Evolutionary conservation across 1,140 invertebrate genomes (phyloP).

Genomic region (Glossosoma conforme): DNA sequence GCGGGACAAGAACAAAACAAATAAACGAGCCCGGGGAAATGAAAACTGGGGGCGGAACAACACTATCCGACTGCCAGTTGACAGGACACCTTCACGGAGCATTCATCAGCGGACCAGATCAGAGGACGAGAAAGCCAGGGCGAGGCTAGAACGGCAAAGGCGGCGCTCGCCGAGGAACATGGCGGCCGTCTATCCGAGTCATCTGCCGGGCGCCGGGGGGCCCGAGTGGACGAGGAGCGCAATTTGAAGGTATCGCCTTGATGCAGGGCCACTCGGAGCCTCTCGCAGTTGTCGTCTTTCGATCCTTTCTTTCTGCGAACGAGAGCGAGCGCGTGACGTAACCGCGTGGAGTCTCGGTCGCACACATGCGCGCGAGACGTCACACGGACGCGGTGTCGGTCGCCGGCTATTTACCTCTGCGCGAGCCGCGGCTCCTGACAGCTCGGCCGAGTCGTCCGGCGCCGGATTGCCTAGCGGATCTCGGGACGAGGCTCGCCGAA

Average conservation of each 20-base stretch:
- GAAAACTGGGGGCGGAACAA: no score
- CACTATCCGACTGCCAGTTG: no score
- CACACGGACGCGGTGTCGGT: no score
- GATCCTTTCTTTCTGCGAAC: conserved; percentile 1
- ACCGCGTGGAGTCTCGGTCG: conserved; percentile 18
- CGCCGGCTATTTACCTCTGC: conserved; percentile 22
- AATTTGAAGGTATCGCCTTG: conserved; percentile 4
- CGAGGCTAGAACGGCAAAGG: background rate
- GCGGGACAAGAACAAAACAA: conserved; percentile 7
- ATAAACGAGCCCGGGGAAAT: no score
- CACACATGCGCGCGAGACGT: conserved; percentile 21
- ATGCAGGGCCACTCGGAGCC: conserved; percentile 1
- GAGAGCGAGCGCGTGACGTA: conserved; percentile 19
- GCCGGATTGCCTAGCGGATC: background rate
- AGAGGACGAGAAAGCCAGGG: no score
- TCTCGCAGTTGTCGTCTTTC: conserved; percentile 2
- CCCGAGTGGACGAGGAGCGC: background rate
- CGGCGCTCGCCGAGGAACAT: conserved; percentile 2
- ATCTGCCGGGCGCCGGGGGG: conserved; percentile 17
- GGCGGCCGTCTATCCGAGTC: conserved; percentile 17
- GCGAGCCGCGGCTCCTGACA: no score
- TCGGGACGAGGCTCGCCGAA: no score
- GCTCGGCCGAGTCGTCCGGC: background rate
- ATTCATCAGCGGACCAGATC: no score
- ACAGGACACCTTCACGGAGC: no score